These are phyloP conservation scores for Uromys caudimaculatus DNA, from an alignment of 2,797 vertebrate genomes.

Conservation along the genomic window DNA sequence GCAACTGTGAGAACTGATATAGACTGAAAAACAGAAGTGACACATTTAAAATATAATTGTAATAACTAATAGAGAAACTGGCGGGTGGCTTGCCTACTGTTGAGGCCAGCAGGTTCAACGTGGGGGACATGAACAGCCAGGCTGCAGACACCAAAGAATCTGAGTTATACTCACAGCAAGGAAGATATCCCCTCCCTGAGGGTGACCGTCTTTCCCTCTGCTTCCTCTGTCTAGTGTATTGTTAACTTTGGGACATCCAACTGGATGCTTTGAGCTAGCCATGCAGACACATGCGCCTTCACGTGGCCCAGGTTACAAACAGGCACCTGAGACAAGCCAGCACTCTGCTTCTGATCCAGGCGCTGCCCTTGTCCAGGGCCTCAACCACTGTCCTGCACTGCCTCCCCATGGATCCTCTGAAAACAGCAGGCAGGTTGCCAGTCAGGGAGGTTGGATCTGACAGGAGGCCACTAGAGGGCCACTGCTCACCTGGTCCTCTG, in stretches of 20 bases:
- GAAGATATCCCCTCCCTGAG: not conserved
- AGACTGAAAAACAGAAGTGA: not conserved
- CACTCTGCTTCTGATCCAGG: not conserved
- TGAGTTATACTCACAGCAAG: not conserved
- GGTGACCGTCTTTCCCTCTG: not conserved
- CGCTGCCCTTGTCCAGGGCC: no score
- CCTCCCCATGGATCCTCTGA: not conserved
- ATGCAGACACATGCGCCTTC: not conserved
- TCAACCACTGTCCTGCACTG: conserved; percentile 37
- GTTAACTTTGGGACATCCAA: not conserved
- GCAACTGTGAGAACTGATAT: not conserved
- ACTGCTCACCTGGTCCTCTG: rapidly evolving
- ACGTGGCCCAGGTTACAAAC: rapidly evolving
- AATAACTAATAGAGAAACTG: not conserved
- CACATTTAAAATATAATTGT: not conserved
- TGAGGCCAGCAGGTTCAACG: not conserved
- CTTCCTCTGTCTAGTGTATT: not conserved
- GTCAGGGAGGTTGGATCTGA: not conserved
- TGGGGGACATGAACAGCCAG: not conserved
- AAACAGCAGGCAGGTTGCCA: not conserved
- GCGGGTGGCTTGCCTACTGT: not conserved
- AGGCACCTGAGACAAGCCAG: not conserved
- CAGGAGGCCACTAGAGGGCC: not conserved
- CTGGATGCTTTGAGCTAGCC: not conserved
- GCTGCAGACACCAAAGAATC: not conserved